A percentile compares a stretch with the other conserved stretches of the same genome.
phyloP scores from a whole-genome alignment of 2,888 invertebrate genomes.

The Acleris laterana region DNA sequence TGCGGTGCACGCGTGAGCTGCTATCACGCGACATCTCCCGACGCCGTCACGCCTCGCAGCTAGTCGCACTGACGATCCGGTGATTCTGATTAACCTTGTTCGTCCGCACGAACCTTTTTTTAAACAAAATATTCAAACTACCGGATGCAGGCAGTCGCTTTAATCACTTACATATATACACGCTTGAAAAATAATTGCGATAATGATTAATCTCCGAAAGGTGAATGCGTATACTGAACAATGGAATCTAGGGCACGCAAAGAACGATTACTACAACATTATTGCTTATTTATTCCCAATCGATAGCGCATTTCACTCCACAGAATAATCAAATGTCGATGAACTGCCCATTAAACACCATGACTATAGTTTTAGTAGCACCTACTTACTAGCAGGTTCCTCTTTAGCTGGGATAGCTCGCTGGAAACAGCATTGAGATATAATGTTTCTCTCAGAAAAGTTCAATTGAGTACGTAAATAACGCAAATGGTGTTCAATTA shows the following conservation, averaged over 20 bases:
- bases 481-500: constrained; percentile 37
- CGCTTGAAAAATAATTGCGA: constrained; percentile 24
- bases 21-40: constrained; percentile 64
- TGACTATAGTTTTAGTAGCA: constrained; percentile 11
- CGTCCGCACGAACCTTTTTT: constrained; percentile 53
- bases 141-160: constrained; percentile 59
- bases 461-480: neutral
- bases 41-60: constrained; percentile 66
- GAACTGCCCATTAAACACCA: constrained; percentile 15
- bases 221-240: constrained; percentile 18
- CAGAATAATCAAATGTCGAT: constrained; percentile 11
- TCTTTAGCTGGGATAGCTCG: too few species aligned
- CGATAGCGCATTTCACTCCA: constrained; percentile 3
- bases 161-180: constrained; percentile 38
- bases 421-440: too few species aligned
- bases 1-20: constrained; percentile 44
- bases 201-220: constrained; percentile 16
- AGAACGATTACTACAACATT: constrained; percentile 16
- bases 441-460: too few species aligned
- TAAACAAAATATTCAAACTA: constrained; percentile 56
- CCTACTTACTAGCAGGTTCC: too few species aligned
- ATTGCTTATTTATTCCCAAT: constrained; percentile 13
- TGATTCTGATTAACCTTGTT: constrained; percentile 52
- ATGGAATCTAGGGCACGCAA: constrained; percentile 22
- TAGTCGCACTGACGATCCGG: constrained; percentile 50